Evolutionary conservation across 2,797 vertebrate species (phyloP).

Genomic region (Trichosurus vulpecula): DNA sequence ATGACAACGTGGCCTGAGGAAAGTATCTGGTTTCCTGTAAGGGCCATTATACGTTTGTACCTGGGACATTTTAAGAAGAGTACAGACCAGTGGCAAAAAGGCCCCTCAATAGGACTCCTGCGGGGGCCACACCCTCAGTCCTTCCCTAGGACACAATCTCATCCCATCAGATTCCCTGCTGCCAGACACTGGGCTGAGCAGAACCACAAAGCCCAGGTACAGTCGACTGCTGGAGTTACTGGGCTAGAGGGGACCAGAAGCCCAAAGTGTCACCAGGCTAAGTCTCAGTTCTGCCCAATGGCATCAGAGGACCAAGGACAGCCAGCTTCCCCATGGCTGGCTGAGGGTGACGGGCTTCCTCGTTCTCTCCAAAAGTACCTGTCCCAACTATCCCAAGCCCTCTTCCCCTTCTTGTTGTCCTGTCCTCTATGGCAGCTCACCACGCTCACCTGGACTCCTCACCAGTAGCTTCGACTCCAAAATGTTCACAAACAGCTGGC

Average conservation of each 20-base stretch:
- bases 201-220: background rate
- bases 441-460: conserved; percentile 93
- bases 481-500: conserved; percentile 97
- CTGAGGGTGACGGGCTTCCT: no score
- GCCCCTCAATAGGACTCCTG: background rate
- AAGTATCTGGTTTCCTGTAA: background rate
- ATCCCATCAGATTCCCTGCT: background rate
- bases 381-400: background rate
- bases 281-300: background rate
- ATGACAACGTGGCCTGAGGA: background rate
- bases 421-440: rapidly evolving
- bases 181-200: background rate
- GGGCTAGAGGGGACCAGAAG: background rate
- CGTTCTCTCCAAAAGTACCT: background rate
- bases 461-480: conserved; percentile 96
- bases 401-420: rapidly evolving
- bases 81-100: background rate
- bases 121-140: background rate
- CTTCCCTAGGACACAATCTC: background rate
- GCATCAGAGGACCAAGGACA: background rate
- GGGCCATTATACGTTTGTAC: background rate
- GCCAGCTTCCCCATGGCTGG: background rate
- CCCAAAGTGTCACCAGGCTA: background rate
- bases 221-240: background rate
- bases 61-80: background rate